Evolutionary conservation across 1,140 invertebrate genomes (phyloP).

Genomic region (Pseudomyrmex dendroicus): DNA sequence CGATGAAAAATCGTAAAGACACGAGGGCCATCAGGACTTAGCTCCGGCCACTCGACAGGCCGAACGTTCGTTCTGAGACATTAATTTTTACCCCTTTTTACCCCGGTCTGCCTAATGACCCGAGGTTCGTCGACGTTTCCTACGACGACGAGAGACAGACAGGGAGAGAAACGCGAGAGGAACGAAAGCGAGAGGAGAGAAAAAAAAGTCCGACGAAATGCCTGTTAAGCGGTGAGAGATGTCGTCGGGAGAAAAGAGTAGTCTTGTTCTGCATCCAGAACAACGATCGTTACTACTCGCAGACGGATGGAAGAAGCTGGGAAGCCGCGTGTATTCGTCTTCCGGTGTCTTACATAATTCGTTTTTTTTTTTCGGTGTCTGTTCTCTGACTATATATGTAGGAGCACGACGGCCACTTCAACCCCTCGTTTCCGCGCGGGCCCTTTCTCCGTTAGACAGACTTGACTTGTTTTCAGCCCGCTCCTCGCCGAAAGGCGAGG

Average conservation of each 20-base stretch:
- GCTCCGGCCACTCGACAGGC: slow-evolving; percentile 68
- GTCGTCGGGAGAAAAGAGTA: slow-evolving; percentile 59
- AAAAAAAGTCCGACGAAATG: slow-evolving; percentile 76
- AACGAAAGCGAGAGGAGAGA: not conserved
- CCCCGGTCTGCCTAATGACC: slow-evolving; percentile 83
- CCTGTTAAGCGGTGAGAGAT: slow-evolving; percentile 79
- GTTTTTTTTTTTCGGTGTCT: slow-evolving; percentile 61
- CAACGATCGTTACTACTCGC: slow-evolving; percentile 75
- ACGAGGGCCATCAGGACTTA: slow-evolving; percentile 72
- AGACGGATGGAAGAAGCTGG: slow-evolving; percentile 63
- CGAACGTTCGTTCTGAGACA: slow-evolving; percentile 85
- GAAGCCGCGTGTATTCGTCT: slow-evolving; percentile 67
- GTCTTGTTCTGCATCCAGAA: slow-evolving; percentile 70
- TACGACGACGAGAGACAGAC: slow-evolving; percentile 23
- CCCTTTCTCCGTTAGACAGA: slow-evolving; percentile 43
- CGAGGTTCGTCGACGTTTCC: slow-evolving; percentile 69
- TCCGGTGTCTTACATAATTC: slow-evolving; percentile 72
- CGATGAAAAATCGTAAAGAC: slow-evolving; percentile 83
- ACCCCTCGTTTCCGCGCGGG: slow-evolving; percentile 55
- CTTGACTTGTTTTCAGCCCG: slow-evolving; percentile 65
- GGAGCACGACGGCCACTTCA: slow-evolving; percentile 31
- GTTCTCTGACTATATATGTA: slow-evolving; percentile 14
- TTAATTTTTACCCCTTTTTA: slow-evolving; percentile 85
- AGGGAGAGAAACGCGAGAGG: slow-evolving; percentile 7
- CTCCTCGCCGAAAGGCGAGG: slow-evolving; percentile 30